These are phyloP conservation scores for Emesis russula DNA, from an alignment of 2,888 invertebrate species.

Conservation along the genomic window DNA sequence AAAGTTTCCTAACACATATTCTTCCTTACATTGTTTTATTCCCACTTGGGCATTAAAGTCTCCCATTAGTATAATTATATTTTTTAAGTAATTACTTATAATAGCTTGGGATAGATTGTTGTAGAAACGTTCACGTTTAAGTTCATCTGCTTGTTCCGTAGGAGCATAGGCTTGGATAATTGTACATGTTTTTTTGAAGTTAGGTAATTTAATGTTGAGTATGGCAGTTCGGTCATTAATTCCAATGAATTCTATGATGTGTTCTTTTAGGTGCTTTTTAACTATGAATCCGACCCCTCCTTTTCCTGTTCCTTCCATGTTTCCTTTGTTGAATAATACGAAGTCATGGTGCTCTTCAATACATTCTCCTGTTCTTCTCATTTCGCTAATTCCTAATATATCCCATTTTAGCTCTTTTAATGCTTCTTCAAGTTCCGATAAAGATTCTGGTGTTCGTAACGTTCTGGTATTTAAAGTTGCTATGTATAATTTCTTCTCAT, in stretches of 20 bases:
- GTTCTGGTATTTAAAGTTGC: slow-evolving; percentile 23
- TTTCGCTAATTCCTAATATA: slow-evolving; percentile 31
- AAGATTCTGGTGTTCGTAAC: slow-evolving; percentile 60
- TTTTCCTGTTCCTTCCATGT: slow-evolving; percentile 32
- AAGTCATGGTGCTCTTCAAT: slow-evolving; percentile 43
- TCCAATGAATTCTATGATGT: slow-evolving; percentile 69
- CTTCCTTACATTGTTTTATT: too few species aligned
- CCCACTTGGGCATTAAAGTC: too few species aligned
- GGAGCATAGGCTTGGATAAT: slow-evolving; percentile 72
- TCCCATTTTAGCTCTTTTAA: slow-evolving; percentile 61
- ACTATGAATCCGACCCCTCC: slow-evolving; percentile 50
- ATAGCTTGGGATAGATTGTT: background rate
- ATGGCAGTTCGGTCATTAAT: slow-evolving; percentile 77
- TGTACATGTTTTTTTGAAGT: slow-evolving; percentile 53
- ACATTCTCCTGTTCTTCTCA: slow-evolving; percentile 44
- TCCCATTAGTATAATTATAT: too few species aligned
- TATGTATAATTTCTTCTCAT: too few species aligned
- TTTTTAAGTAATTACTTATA: background rate
- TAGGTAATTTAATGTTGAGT: slow-evolving; percentile 50
- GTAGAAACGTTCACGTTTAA: slow-evolving; percentile 31
- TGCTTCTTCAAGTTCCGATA: slow-evolving; percentile 63
- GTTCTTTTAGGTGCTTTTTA: slow-evolving; percentile 51
- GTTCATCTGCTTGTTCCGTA: background rate
- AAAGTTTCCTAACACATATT: too few species aligned
- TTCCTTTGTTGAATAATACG: slow-evolving; percentile 47